Evolutionary conservation across 2,888 invertebrate genomes (phyloP).

Genomic region (Polydrusus cervinus): DNA sequence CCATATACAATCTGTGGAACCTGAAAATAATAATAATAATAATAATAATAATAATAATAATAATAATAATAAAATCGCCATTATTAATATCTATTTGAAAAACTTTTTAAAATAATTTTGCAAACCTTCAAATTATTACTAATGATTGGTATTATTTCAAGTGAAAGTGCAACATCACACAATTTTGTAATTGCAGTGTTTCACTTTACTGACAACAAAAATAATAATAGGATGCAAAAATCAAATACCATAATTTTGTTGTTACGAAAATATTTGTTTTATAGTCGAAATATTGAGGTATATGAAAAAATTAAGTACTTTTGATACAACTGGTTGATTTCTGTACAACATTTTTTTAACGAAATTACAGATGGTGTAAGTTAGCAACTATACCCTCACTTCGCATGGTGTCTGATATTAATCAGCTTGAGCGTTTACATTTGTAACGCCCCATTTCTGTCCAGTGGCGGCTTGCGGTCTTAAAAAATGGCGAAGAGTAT

Average conservation of each 20-base stretch:
- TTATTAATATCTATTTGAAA: too few relatives aligned
- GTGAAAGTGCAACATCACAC: conserved; percentile 31
- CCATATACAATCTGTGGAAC: too few relatives aligned
- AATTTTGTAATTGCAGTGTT: conserved; percentile 36
- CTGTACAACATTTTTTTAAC: neutral
- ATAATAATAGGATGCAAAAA: conserved; percentile 34
- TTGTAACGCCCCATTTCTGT: too few relatives aligned
- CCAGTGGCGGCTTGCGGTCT: too few relatives aligned
- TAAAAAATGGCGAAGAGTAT: too few relatives aligned
- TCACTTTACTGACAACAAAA: conserved; percentile 36
- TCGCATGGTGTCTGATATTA: too few relatives aligned
- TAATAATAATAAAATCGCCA: too few relatives aligned
- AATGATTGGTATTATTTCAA: conserved; percentile 17
- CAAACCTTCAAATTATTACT: conserved; percentile 9
- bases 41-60: too few relatives aligned
- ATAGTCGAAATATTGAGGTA: conserved; percentile 5
- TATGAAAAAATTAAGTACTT: neutral
- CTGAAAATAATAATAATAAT: too few relatives aligned
- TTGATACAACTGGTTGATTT: conserved; percentile 5
- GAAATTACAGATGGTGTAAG: neutral
- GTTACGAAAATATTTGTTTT: conserved; percentile 17
- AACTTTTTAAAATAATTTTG: too few relatives aligned
- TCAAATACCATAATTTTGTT: conserved; percentile 21
- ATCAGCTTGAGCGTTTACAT: too few relatives aligned
- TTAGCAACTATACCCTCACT: too few relatives aligned